Percentiles rank a stretch among this genome's conserved stretches.
These are phyloP conservation scores for Periophthalmus magnuspinnatus DNA, from an alignment of 2,797 vertebrate species.

Conservation along the genomic window DNA sequence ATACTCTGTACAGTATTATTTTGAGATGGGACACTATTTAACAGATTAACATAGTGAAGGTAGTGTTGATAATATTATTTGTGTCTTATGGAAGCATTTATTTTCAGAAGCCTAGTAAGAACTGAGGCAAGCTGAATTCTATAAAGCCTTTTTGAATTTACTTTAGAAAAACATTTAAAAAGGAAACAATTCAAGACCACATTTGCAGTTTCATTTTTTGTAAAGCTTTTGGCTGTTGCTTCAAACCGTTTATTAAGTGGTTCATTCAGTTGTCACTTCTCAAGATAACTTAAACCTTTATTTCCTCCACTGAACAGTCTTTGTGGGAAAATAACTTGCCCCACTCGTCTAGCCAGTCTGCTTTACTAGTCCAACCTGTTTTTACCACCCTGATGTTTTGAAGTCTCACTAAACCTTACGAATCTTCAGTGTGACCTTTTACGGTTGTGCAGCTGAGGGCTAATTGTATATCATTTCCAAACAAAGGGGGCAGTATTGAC, in stretches of 20 bases:
- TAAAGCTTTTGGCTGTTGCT: background rate
- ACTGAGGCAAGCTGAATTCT: too few species aligned
- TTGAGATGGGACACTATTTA: background rate
- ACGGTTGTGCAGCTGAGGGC: conserved; percentile 31
- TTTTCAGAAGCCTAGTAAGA: too few species aligned
- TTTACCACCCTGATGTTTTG: conserved; percentile 53
- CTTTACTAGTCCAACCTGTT: conserved; percentile 51
- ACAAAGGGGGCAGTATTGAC: conserved; percentile 50
- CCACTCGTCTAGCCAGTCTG: conserved; percentile 11
- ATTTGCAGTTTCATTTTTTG: background rate
- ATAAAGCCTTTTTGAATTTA: too few species aligned
- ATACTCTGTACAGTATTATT: background rate
- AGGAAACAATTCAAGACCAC: background rate
- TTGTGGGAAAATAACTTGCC: conserved; percentile 25
- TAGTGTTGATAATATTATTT: too few species aligned
- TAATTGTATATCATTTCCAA: conserved; percentile 64
- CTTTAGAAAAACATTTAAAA: too few species aligned
- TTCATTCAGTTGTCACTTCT: background rate
- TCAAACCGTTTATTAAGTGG: background rate
- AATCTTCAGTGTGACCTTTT: conserved; percentile 51
- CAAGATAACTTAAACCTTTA: conserved; percentile 4
- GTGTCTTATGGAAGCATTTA: too few species aligned
- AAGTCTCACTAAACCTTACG: conserved; percentile 37
- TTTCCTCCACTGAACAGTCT: conserved; percentile 18
- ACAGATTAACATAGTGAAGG: background rate